Base-by-base conservation (phyloP, 2,797 vertebrate genomes). In the Sciurus vulgaris region DNA sequence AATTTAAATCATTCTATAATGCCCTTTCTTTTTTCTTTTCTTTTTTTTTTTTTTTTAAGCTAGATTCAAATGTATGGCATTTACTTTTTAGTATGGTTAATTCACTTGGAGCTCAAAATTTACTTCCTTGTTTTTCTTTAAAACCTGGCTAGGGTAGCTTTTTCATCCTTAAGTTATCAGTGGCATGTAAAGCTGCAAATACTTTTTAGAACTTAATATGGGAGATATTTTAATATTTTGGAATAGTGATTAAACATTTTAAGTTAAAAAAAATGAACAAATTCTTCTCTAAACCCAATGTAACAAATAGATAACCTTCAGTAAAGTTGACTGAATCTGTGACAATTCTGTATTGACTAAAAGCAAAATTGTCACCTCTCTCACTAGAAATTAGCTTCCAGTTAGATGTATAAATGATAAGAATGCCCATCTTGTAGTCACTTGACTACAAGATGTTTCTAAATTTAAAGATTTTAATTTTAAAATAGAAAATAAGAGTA, bases 21-120 rank as follows among this genome's bases (percentile, higher is more conserved):
- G 30, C 63, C 90, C 95, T 33, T 56, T 73, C 38, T 86, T 78
- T 54, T 72, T 93, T 51, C 2, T 76, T n/a, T 56, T 73, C n/a
- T 86, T 78, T 54, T 72, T 93, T 51, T 7, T 76, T 70, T 51
- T 81, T 33, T 81, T 95, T 1, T 47, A 92, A 95, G 24, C 97
- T 98, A 95, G 76, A 97, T 96, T 94, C 97, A 98, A 97, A 49
- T 97, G 96, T 96, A 70, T 97, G n/a, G 74, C 92, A 82, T 97
- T 97, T 97, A 74, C 90, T 98, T 98, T 97, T 79, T 95, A 97
- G 83, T 95, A 92, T 47, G 70, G 26, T 97, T 96, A 61, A 49
- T 97, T 97, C 70, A 5, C 35, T 94, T 87, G 67, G 77, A 97
- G 95, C 81, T 92, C 72, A 61, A 90, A 97, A 96, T 92, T 86